phyloP scores from a whole-genome alignment of 2,797 vertebrate species.

The Microctenopoma steveboyesi region DNA sequence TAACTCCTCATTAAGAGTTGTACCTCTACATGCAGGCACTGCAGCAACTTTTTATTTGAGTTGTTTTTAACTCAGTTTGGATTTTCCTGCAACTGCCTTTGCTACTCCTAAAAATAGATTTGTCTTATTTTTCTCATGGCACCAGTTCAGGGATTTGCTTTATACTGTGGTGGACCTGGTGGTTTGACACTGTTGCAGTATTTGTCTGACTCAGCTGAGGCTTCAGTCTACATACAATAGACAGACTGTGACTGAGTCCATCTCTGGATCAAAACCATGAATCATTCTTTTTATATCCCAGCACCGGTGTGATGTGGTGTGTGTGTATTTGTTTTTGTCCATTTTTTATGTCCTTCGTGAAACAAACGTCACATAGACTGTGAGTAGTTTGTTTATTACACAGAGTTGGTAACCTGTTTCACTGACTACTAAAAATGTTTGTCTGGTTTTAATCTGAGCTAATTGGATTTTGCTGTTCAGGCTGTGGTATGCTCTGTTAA shows the following conservation, averaged over 20 bases:
- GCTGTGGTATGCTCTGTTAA: background rate
- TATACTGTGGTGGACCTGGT: background rate
- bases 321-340: background rate
- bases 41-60: background rate
- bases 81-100: constrained; percentile 9
- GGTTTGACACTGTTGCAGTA: constrained; percentile 11
- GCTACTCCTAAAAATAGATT: constrained; percentile 5
- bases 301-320: constrained; percentile 11
- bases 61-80: background rate
- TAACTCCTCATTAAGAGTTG: background rate
- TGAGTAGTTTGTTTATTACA: too few species aligned
- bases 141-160: constrained; percentile 18
- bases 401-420: too few species aligned
- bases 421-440: too few species aligned
- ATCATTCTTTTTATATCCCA: constrained; percentile 43
- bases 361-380: background rate
- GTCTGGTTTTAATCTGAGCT: too few species aligned
- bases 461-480: background rate
- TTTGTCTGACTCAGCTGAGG: constrained; percentile 36
- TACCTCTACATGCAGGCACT: background rate
- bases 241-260: constrained; percentile 26
- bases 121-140: background rate
- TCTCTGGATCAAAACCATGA: constrained; percentile 54
- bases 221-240: constrained; percentile 25
- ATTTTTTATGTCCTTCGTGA: background rate